Evolutionary conservation across 2,797 vertebrate genomes (phyloP), one percentile per base, ranked within the genome.

Genomic region (Semotilus atromaculatus): DNA sequence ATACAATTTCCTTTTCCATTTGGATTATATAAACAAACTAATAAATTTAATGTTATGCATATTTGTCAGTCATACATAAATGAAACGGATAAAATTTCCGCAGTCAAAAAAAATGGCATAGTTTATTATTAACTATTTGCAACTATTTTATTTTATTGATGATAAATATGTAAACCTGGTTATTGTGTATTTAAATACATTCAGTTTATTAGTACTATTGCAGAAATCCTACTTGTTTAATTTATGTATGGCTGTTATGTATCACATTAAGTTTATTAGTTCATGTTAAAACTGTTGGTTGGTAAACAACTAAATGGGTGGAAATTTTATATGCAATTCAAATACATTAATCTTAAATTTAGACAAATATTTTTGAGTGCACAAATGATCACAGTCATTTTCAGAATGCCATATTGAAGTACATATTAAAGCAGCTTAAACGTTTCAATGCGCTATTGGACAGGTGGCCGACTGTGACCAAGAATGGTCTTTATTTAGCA

Each of bases 371-470:
- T 62, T 58, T 58, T 55, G n/a, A 60, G 58, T 14, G 13, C 58
- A 62, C 75, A 82, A 81, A 40, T 36, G 60, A 51, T 78, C 74
- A 84, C 60, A 58, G 75, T 66, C 1, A n/a, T 71, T 76, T 72
- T 48, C 36, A 55, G 51, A 1, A 13, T 53, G 38, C 55, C 58
- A 82, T 26, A 67, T 62, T 36, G n/a, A 85, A 36, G 4, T 26
- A 80, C 38, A 81, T 19, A 81, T 58, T 43, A 43, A 72, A 81
- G 7, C 16, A 60, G n/a, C 11, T 21, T 48, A 19, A 14, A 4
- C 1, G 2, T 76, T 78, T 40, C 10, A 55, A 19, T 31, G 36
- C 0, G 1, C 13, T 26, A 18, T n/a, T 74, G 40, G 26, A 64
- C 26, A n/a, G 19, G 11, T 62, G n/a, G 19, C 23, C 6, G n/a